Base-by-base conservation (phyloP, 2,888 invertebrate species). In the Lepidocyrtoides sp. region DNA sequence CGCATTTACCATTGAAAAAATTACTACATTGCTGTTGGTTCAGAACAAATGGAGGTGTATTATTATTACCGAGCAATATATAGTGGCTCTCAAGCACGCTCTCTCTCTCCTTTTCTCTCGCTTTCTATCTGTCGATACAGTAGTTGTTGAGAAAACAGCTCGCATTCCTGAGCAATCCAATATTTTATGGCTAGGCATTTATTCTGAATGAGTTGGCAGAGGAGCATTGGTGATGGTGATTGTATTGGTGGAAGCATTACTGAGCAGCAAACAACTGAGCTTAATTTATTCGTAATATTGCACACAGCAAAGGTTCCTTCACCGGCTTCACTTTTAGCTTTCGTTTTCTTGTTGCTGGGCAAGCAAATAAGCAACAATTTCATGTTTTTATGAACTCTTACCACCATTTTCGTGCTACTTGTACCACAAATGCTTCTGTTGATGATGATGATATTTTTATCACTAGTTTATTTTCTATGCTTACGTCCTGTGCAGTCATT, bases 131-230 rank as follows among this genome's bases (percentile, higher is more conserved):
- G 17, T 77, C 29, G 41, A 32, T 51, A 57, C 32, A 69, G n/a
- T 57, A 85, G 72, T 66, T 79, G 79, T 87, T 69, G 75, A 72
- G 75, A 60, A 77, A 75, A 66, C 48, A 86, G 54, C 77, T 63
- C 32, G 23, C 44, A 75, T 44, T 75, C 75, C 48, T 75, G 75
- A 79, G 81, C 81, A 81, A 51, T 69, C 60, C 88, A 79, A 88
- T 88, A 88, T 88, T 88, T 88, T 88, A 88, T 81, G 81, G 88
- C 36, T 51, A n/a, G 26, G 69, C 88, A 81, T 88, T 88, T 69
- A 81, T 88, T 81, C 69, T 81, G 88, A 88, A 88, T 69, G 88
- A 81, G 88, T 79, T 77, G 63, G 48, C 63, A 44, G 75, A n/a
- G n/a, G n/a, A 48, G 51, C 66, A 63, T 66, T 29, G 36, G 4